phyloP scores from a whole-genome alignment of 2,797 vertebrate species.

The Dendrocincla fuliginosa region DNA sequence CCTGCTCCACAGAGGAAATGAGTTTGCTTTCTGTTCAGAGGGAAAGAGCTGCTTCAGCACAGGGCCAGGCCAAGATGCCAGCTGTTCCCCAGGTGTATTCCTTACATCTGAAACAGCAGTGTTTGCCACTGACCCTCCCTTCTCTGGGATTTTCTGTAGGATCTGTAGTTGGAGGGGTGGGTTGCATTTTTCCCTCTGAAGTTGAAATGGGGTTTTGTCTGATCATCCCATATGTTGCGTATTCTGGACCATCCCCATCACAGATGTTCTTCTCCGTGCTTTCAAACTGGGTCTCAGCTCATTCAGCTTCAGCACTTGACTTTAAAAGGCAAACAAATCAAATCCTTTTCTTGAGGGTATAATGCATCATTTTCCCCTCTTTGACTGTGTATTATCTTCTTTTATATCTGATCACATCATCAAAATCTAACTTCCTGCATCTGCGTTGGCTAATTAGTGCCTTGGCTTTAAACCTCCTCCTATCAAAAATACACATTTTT shows the following conservation, averaged over 20 bases:
- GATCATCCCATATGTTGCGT: background rate
- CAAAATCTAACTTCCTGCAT: constrained; percentile 69
- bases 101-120: background rate
- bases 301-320: constrained; percentile 26
- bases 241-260: constrained; percentile 42
- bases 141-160: background rate
- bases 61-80: background rate
- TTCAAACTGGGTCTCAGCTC: background rate
- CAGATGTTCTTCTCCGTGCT: constrained; percentile 43
- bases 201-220: background rate
- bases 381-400: constrained; percentile 16
- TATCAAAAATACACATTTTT: background rate
- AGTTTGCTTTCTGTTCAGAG: background rate
- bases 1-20: background rate
- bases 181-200: background rate
- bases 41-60: background rate
- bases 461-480: constrained; percentile 1
- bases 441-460: constrained; percentile 58
- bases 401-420: constrained; percentile 54
- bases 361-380: constrained; percentile 69
- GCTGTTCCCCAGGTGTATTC: background rate
- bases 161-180: background rate
- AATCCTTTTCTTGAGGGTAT: constrained; percentile 69
- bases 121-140: background rate
- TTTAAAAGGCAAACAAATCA: constrained; percentile 71